phyloP scores from a whole-genome alignment of 1,140 invertebrate genomes.

The Archegozetes longisetosus region DNA sequence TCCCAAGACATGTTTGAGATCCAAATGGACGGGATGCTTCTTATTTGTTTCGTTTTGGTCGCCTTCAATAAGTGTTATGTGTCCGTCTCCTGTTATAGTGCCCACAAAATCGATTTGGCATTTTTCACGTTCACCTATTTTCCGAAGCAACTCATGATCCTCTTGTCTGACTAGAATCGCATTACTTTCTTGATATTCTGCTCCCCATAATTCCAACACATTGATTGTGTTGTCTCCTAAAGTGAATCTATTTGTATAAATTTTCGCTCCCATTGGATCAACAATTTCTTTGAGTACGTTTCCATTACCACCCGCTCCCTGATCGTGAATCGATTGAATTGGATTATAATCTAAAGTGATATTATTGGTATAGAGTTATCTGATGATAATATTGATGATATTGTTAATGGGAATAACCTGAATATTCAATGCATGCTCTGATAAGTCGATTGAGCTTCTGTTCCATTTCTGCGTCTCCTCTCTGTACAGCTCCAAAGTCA shows the following conservation, averaged over 20 bases:
- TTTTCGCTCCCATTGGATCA: constrained; percentile 78
- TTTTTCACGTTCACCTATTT: constrained; percentile 65
- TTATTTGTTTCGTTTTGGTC: constrained; percentile 21
- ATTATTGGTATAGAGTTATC: too few relatives aligned
- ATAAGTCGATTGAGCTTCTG: constrained; percentile 89
- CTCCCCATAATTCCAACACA: constrained; percentile 86
- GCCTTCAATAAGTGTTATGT: constrained; percentile 35
- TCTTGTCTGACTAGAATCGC: constrained; percentile 57
- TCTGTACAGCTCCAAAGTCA: constrained; percentile 90
- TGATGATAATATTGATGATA: not conserved
- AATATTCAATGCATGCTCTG: constrained; percentile 69
- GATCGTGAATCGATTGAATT: constrained; percentile 83
- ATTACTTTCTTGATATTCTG: constrained; percentile 94
- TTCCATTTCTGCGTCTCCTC: constrained; percentile 97
- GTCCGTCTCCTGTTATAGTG: constrained; percentile 68
- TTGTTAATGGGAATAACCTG: constrained; percentile 23
- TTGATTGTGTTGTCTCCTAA: constrained; percentile 87
- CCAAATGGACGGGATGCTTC: constrained; percentile 58
- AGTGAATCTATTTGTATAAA: constrained; percentile 70
- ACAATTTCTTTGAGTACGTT: constrained; percentile 94
- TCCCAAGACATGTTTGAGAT: constrained; percentile 74
- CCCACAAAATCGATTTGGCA: constrained; percentile 89
- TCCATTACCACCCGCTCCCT: constrained; percentile 94
- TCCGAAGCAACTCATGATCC: constrained; percentile 44
- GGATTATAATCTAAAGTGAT: constrained; percentile 48